phyloP scores from a whole-genome alignment of 1,140 invertebrate species.

The Teleogryllus occipitalis region DNA sequence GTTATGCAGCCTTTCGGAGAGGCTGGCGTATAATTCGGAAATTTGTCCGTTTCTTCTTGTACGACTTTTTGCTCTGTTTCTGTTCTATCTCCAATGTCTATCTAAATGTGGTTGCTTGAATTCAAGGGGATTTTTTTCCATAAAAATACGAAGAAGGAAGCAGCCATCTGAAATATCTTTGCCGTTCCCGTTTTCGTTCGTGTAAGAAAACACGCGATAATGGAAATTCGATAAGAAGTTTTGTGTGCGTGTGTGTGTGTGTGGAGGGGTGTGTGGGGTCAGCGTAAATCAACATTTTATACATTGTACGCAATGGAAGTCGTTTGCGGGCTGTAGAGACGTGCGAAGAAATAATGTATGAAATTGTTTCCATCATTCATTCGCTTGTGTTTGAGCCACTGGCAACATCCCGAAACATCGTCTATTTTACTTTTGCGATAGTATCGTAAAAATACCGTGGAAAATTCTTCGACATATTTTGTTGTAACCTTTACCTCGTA shows the following conservation, averaged over 20 bases:
- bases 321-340: background rate
- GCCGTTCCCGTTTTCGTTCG: background rate
- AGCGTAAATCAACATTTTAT: background rate
- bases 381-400: background rate
- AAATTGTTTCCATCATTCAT: background rate
- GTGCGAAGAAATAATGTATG: background rate
- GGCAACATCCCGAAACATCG: background rate
- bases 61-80: background rate
- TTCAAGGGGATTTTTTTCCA: background rate
- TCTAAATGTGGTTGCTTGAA: background rate
- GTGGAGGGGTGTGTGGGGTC: background rate
- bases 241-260: background rate
- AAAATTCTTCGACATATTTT: too few species aligned
- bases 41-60: background rate
- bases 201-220: background rate
- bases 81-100: background rate
- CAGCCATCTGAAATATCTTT: background rate
- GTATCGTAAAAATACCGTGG: too few species aligned
- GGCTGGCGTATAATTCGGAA: background rate
- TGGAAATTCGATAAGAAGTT: background rate
- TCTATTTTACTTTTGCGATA: too few species aligned
- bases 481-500: too few species aligned
- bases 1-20: background rate
- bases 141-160: background rate
- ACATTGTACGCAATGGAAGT: background rate